Conservation (phyloP, 2,797 vertebrate species). For the Enteromius afrohamiltoni region DNA sequence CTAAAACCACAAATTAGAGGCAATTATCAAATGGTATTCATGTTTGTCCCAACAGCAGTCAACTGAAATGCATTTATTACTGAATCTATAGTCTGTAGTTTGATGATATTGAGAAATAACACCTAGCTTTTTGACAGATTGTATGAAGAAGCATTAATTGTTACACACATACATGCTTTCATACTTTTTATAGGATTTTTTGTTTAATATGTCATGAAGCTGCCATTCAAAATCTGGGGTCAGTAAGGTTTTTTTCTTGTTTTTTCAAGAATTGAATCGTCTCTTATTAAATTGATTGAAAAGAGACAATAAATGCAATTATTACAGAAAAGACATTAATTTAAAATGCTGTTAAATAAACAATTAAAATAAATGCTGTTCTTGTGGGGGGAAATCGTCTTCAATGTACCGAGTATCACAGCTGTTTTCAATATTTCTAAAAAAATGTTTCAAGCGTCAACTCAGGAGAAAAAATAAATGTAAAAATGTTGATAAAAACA, state of each 20-base stretch:
- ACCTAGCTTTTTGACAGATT: neutral
- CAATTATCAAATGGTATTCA: constrained; percentile 32
- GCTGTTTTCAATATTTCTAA: neutral
- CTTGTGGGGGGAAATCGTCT: neutral
- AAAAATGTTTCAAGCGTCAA: neutral
- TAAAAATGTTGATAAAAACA: neutral
- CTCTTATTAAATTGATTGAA: neutral
- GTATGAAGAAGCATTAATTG: no score
- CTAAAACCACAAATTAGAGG: constrained; percentile 48
- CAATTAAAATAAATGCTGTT: neutral
- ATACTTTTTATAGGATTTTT: neutral
- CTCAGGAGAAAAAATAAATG: neutral
- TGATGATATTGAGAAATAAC: neutral
- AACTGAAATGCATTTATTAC: neutral
- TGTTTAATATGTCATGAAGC: neutral
- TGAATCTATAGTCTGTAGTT: constrained; percentile 19
- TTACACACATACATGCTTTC: no score
- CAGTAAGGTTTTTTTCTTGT: neutral
- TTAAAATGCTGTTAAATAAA: neutral
- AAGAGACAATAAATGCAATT: neutral
- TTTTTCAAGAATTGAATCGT: neutral
- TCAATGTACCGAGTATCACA: neutral
- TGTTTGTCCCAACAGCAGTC: constrained; percentile 18
- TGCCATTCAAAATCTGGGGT: neutral
- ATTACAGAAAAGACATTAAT: neutral